A percentile compares a stretch with the other conserved stretches of the same genome.
Conservation (phyloP, 2,113 vertebrate species). For the Scartelaos histophorus region DNA sequence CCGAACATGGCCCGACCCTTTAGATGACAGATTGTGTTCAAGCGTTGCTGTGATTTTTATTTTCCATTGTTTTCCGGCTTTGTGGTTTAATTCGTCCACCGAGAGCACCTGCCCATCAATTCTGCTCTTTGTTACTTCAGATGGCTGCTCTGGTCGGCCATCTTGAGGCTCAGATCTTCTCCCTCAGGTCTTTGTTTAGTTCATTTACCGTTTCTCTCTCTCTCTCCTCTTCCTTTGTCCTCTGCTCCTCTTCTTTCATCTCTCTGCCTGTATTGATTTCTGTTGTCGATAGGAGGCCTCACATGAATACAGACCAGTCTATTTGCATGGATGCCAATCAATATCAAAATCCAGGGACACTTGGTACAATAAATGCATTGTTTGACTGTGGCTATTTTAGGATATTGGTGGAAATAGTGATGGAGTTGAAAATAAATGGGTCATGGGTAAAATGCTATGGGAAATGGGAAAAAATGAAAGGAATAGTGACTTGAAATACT, state of each 20-base stretch:
- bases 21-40: conserved; percentile 8
- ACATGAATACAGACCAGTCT: conserved; percentile 57
- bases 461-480: too few relatives aligned
- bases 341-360: conserved; percentile 23
- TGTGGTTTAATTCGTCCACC: conserved; percentile 17
- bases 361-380: conserved; percentile 8
- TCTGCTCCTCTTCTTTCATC: conserved; percentile 42
- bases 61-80: conserved; percentile 12
- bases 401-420: not conserved
- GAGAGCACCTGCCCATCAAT: conserved; percentile 21
- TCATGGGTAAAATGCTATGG: not conserved
- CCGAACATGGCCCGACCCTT: not conserved
- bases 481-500: too few relatives aligned
- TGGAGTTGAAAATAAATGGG: not conserved
- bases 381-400: conserved; percentile 1
- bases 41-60: not conserved
- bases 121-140: conserved; percentile 12
- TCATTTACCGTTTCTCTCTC: conserved; percentile 10
- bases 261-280: conserved; percentile 52
- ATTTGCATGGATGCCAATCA: conserved; percentile 55
- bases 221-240: conserved; percentile 22
- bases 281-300: conserved; percentile 44
- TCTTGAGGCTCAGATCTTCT: conserved; percentile 15
- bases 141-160: conserved; percentile 16
- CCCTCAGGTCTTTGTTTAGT: conserved; percentile 18